These are phyloP conservation scores for Neodiprion fabricii DNA, from an alignment of 1,140 invertebrate species.

Conservation along the genomic window DNA sequence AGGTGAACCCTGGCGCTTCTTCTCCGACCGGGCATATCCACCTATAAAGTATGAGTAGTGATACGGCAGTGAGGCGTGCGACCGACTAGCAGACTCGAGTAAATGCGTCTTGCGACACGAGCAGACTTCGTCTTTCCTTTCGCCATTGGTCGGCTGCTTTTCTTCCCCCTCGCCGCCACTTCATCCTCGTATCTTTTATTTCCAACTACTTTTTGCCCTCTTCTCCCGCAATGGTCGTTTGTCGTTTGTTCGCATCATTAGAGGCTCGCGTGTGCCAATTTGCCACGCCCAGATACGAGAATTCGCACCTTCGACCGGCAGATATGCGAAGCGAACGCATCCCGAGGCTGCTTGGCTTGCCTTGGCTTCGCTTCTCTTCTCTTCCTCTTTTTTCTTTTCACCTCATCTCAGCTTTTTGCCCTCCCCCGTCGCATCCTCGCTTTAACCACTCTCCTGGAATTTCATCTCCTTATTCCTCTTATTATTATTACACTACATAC, in stretches of 20 bases:
- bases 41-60: no score
- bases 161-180: no score
- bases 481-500: not conserved
- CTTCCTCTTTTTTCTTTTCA: not conserved
- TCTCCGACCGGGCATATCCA: no score
- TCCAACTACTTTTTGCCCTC: no score
- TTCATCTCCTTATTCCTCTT: not conserved
- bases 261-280: slow-evolving; percentile 53
- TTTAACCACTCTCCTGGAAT: not conserved
- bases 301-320: slow-evolving; percentile 48
- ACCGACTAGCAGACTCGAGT: no score
- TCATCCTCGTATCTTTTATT: no score
- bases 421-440: not conserved
- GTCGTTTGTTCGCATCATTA: slow-evolving; percentile 48
- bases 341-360: not conserved
- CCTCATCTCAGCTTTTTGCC: not conserved
- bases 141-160: not conserved
- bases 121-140: not conserved
- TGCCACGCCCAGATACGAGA: slow-evolving; percentile 51
- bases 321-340: slow-evolving; percentile 3
- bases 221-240: not conserved
- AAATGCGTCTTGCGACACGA: no score
- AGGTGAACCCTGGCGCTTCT: no score
- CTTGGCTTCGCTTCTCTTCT: not conserved
- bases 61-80: not conserved